phyloP scores from a whole-genome alignment of 2,888 invertebrate genomes.

The Chelonus formosanus region DNA sequence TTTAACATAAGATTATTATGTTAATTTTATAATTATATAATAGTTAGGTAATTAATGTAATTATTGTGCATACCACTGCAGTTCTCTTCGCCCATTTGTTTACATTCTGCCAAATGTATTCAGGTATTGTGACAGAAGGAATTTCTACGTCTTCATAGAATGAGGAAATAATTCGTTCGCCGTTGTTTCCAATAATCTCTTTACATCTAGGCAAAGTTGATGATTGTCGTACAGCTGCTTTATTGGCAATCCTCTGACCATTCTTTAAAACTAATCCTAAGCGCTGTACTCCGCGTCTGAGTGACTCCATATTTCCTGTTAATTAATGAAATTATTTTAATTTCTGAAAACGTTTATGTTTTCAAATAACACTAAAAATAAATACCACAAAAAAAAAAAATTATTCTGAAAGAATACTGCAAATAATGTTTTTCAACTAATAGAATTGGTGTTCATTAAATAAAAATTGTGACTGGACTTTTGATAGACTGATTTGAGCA shows the following conservation, averaged over 20 bases:
- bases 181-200: constrained; percentile 49
- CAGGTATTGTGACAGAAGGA: constrained; percentile 45
- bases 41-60: neutral
- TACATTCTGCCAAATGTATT: constrained; percentile 53
- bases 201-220: constrained; percentile 42
- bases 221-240: constrained; percentile 35
- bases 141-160: constrained; percentile 40
- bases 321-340: too few species aligned
- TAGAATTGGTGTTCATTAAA: too few species aligned
- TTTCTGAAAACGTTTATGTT: too few species aligned
- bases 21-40: neutral
- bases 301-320: constrained; percentile 32
- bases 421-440: too few species aligned
- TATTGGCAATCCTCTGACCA: constrained; percentile 28
- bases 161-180: constrained; percentile 53
- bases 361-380: too few species aligned
- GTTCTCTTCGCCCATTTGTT: constrained; percentile 42
- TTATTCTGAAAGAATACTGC: too few species aligned
- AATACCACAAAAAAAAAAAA: too few species aligned
- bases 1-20: neutral
- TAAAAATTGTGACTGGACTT: too few species aligned
- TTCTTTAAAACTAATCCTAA: constrained; percentile 33
- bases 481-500: too few species aligned
- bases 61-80: constrained; percentile 53
- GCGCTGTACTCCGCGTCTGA: constrained; percentile 36